Conservation (phyloP, 2,797 vertebrate species). For the Diceros bicornis region DNA sequence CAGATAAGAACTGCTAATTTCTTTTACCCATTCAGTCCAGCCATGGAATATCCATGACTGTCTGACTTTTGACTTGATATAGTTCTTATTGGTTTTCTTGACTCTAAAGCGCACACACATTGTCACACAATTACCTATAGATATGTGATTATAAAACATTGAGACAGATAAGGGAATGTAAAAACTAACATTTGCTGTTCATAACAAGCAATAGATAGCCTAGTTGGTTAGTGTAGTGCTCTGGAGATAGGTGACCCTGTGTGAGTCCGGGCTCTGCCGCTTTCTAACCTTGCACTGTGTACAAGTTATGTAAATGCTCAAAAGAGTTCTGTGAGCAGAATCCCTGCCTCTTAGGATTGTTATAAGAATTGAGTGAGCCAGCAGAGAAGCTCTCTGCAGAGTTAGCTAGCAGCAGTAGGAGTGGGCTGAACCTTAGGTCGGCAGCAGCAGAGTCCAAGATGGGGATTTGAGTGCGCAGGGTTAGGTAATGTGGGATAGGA, state of each 20-base stretch:
- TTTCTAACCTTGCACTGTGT: neutral
- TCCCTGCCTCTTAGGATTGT: neutral
- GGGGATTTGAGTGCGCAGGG: neutral
- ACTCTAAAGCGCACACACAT: neutral
- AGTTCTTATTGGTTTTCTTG: neutral
- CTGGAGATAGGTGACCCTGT: too few species aligned
- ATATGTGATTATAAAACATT: neutral
- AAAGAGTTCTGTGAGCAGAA: neutral
- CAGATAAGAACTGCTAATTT: neutral
- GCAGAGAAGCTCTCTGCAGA: too few species aligned
- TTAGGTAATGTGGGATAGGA: neutral
- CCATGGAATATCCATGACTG: neutral
- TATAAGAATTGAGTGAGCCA: neutral
- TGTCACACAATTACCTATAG: neutral
- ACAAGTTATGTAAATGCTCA: neutral
- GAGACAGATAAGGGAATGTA: neutral
- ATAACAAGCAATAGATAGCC: rapidly evolving
- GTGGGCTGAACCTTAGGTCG: neutral
- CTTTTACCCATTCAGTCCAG: neutral
- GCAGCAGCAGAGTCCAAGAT: neutral
- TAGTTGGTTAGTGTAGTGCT: neutral
- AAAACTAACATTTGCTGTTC: neutral
- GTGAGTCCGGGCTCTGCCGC: neutral
- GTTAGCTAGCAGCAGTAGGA: neutral
- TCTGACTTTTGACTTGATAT: neutral